Percentiles rank a stretch among this genome's conserved stretches.
Evolutionary conservation across 2,888 invertebrate species (phyloP).

Genomic region (Drosophila subsilvestris): DNA sequence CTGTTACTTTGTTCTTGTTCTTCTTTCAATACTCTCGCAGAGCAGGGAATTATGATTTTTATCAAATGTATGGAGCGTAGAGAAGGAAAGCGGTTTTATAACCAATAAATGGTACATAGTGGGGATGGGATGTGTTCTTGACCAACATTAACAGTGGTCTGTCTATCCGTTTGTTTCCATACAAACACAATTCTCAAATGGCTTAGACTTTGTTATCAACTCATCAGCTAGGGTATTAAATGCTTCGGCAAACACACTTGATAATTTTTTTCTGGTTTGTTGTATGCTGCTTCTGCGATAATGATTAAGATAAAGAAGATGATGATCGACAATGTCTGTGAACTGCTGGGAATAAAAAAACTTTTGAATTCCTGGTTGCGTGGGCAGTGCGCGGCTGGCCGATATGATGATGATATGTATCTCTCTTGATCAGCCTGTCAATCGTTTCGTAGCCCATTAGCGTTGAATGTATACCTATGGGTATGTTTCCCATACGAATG

Average conservation of each 20-base stretch:
- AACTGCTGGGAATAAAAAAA: background rate
- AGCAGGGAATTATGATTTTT: background rate
- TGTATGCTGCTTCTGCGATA: background rate
- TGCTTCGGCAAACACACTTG: background rate
- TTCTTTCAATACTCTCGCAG: conserved; percentile 14
- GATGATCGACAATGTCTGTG: background rate
- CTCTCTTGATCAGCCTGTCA: background rate
- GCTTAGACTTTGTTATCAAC: background rate
- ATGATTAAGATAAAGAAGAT: background rate
- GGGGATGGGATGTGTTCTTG: too few relatives aligned
- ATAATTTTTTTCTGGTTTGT: background rate
- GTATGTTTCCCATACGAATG: background rate
- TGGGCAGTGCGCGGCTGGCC: background rate
- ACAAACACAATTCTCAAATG: background rate
- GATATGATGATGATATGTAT: background rate
- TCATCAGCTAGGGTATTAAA: background rate
- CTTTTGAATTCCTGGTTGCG: background rate
- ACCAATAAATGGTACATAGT: background rate
- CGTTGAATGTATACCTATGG: background rate
- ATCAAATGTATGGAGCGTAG: background rate
- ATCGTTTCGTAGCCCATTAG: background rate
- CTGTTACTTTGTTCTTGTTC: conserved; percentile 45
- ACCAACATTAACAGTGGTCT: background rate
- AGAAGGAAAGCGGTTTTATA: background rate
- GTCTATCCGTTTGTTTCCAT: background rate